Conservation (phyloP, 2,888 invertebrate species). For the Hypercompe scribonia region DNA sequence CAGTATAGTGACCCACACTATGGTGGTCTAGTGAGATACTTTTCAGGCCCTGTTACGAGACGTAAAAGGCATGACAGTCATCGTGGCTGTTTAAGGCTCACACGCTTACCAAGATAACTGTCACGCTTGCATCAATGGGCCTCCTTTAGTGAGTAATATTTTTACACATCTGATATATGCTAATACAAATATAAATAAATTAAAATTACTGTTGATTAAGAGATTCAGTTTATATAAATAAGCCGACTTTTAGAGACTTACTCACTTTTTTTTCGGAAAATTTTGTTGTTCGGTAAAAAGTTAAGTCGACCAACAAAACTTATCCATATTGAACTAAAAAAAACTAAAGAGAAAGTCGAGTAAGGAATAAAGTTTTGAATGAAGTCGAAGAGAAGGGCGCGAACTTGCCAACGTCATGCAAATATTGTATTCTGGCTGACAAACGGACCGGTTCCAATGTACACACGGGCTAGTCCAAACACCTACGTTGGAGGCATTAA, state of each 20-base stretch:
- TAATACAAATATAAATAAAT: background rate
- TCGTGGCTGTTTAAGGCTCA: no score
- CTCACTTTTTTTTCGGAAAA: background rate
- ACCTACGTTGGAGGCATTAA: constrained; percentile 57
- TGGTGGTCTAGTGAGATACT: no score
- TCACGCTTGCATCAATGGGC: no score
- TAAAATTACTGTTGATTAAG: background rate
- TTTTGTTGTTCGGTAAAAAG: background rate
- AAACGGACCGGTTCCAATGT: constrained; percentile 72
- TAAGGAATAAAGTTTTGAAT: constrained; percentile 63
- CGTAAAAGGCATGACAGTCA: no score
- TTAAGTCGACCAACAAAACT: background rate
- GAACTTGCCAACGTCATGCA: constrained; percentile 68
- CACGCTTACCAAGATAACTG: no score
- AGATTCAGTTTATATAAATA: background rate
- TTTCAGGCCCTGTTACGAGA: no score
- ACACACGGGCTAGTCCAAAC: constrained; percentile 64
- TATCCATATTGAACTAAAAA: constrained; percentile 5
- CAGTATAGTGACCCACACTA: no score
- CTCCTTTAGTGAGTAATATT: background rate
- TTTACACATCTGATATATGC: no score
- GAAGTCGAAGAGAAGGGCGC: constrained; percentile 62
- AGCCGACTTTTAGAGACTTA: background rate
- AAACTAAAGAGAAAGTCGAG: constrained; percentile 49
- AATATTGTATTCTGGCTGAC: constrained; percentile 72